These are phyloP conservation scores for Eupithecia pulchellata DNA, from an alignment of 2,888 invertebrate species.

Conservation along the genomic window DNA sequence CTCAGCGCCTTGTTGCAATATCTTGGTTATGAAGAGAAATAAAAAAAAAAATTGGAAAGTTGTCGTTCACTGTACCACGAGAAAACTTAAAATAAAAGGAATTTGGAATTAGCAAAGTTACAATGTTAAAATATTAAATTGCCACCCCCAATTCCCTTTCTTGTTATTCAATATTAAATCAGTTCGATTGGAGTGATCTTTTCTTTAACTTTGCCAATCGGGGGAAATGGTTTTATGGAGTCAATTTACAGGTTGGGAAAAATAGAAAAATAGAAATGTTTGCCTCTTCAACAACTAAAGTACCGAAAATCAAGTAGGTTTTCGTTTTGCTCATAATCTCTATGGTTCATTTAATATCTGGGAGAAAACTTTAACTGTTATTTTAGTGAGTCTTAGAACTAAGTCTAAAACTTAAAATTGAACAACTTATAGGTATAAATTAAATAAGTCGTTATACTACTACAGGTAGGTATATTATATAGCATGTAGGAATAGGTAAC, in stretches of 20 bases:
- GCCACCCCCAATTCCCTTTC: constrained; percentile 5
- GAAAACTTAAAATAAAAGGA: constrained; percentile 6
- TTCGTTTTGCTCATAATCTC: neutral
- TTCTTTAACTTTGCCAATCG: neutral
- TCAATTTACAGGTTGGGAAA: constrained; percentile 7
- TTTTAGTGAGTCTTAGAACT: no score
- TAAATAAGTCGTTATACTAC: no score
- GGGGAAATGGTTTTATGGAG: neutral
- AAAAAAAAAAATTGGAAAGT: no score
- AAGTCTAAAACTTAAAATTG: no score
- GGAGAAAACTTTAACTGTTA: neutral
- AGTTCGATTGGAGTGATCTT: constrained; percentile 8
- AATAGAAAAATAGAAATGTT: neutral
- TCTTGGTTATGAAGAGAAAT: no score
- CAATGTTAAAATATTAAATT: constrained; percentile 1
- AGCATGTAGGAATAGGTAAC: no score
- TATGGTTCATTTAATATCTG: neutral
- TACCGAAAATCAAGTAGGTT: neutral
- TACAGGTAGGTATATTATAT: no score
- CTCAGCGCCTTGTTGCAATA: no score
- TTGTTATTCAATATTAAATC: constrained; percentile 13
- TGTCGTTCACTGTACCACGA: neutral
- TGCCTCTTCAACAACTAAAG: neutral
- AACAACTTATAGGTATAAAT: no score
- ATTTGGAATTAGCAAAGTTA: constrained; percentile 8